Evolutionary conservation across 2,888 invertebrate genomes (phyloP).

Genomic region (Encarsia formosa): DNA sequence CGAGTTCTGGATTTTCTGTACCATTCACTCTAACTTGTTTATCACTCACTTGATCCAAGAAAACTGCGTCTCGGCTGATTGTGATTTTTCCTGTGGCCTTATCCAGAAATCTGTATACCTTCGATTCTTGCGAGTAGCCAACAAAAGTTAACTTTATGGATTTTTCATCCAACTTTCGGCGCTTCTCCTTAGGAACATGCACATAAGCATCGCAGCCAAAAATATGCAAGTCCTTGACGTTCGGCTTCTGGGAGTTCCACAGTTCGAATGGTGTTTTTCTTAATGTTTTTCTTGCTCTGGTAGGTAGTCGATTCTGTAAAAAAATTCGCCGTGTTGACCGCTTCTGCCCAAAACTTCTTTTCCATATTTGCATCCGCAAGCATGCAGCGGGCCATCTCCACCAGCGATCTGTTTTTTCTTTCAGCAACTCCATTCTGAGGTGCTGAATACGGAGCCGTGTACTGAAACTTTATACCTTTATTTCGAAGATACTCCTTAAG

Average conservation of each 20-base stretch:
- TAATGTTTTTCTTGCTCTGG: neutral
- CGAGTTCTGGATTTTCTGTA: neutral
- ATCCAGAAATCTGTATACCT: slow-evolving; percentile 27
- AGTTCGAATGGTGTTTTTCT: slow-evolving; percentile 29
- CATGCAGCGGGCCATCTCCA: slow-evolving; percentile 31
- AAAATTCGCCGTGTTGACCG: slow-evolving; percentile 26
- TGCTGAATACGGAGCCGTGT: slow-evolving; percentile 22
- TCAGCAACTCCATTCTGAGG: slow-evolving; percentile 30
- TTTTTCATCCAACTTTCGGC: slow-evolving; percentile 25
- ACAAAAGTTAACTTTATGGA: slow-evolving; percentile 23
- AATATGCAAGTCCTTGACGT: slow-evolving; percentile 23
- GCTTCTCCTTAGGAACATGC: slow-evolving; percentile 24
- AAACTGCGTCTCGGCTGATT: slow-evolving; percentile 27
- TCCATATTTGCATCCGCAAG: slow-evolving; percentile 27
- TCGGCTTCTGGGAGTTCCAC: slow-evolving; percentile 27
- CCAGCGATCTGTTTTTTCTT: slow-evolving; percentile 30
- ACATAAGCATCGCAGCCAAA: slow-evolving; percentile 30
- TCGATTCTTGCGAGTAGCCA: slow-evolving; percentile 24
- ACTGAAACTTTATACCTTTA: slow-evolving; percentile 30
- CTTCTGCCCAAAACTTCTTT: slow-evolving; percentile 31
- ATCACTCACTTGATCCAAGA: neutral
- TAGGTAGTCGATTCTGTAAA: slow-evolving; percentile 23
- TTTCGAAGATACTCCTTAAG: slow-evolving; percentile 25
- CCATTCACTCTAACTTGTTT: neutral
- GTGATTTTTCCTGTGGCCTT: slow-evolving; percentile 14